Evolutionary conservation across 92 coral and sea anemone genomes (phyloP).

Genomic region (Epizoanthus fatuus): DNA sequence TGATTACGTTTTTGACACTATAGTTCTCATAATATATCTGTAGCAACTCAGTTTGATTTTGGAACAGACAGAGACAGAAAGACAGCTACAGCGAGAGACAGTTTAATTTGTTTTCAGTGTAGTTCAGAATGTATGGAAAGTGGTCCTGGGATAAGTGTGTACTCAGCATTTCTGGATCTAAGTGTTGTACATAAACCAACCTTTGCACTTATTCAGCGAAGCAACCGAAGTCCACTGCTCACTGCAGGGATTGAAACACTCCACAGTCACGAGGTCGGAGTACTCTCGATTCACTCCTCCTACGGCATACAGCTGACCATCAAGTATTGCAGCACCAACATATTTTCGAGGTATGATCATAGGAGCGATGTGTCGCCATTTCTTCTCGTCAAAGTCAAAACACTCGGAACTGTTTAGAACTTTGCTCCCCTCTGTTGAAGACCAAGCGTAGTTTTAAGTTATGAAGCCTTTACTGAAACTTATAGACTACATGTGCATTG

Average conservation of each 20-base stretch:
- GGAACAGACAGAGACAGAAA: too few species aligned
- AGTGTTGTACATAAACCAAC: conserved; percentile 38
- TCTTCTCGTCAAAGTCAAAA: conserved; percentile 89
- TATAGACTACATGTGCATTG: too few species aligned
- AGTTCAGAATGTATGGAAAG: too few species aligned
- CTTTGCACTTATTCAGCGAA: conserved; percentile 96
- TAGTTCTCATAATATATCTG: too few species aligned
- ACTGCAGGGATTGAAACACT: conserved; percentile 88
- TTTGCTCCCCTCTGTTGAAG: conserved; percentile 75
- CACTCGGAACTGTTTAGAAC: conserved; percentile 90
- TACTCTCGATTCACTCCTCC: conserved; percentile 97
- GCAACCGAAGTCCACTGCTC: conserved; percentile 97
- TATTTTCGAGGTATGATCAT: conserved; percentile 96
- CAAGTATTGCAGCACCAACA: conserved; percentile 94
- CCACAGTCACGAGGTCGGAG: conserved; percentile 96
- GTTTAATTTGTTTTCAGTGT: too few species aligned
- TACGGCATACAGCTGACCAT: conserved; percentile 98
- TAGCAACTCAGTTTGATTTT: too few species aligned
- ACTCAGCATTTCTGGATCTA: too few species aligned
- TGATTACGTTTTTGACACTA: too few species aligned
- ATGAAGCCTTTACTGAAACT: too few species aligned
- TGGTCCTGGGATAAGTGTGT: neutral
- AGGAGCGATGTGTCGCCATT: conserved; percentile 88
- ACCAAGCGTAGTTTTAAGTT: neutral
- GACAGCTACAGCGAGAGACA: too few species aligned